Evolutionary conservation across 1,140 invertebrate species (phyloP), one percentile per base, ranked within the genome.

Genomic region (Drosophila simulans): DNA sequence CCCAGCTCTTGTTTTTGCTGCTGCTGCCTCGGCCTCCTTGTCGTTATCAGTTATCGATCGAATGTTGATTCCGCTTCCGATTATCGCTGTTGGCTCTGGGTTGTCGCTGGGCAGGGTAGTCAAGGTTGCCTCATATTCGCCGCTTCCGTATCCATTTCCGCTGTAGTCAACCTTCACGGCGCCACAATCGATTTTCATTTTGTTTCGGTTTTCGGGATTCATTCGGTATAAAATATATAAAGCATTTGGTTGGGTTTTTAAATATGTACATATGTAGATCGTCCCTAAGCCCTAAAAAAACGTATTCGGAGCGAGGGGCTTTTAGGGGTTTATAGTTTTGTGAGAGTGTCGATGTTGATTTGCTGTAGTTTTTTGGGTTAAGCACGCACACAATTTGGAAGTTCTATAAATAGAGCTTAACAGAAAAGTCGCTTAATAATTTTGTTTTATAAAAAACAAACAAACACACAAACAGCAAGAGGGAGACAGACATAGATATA

Each of bases 151-250:
- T 52, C 69, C 69, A 43, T 69, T 79, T 62, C 70, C 75, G 37
- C 62, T 78, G 84, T 88, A 89, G 84, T 89, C 84, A 62, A 89
- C 80, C 83, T 86, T 86, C 31, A 52, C 49, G 49, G 49, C 60
- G 63, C 4, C 27, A 40, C 53, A 27, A 15, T 34, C 42, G 43
- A 52, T 35, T 34, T 46, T 58, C 45, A 10, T 8, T 71, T 53
- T 13, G 15, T 37, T 69, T 39, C 49, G 42, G 43, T 15, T 34
- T 45, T 34, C 17, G 31, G 15, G 43, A 54, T 20, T 62, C 53
- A 22, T 34, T 80, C 17, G 27, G 12, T 53, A 70, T 70, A 70
- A n/a, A 70, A 70, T 70, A 56, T 56, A 70, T 59, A 53, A 57
- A 71, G 68, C 68, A 72, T 51, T 70, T 48, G 25, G 37, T 12